phyloP scores from a whole-genome alignment of 35 echinoderm and acorn worm species.

The Eucidaris tribuloides region DNA sequence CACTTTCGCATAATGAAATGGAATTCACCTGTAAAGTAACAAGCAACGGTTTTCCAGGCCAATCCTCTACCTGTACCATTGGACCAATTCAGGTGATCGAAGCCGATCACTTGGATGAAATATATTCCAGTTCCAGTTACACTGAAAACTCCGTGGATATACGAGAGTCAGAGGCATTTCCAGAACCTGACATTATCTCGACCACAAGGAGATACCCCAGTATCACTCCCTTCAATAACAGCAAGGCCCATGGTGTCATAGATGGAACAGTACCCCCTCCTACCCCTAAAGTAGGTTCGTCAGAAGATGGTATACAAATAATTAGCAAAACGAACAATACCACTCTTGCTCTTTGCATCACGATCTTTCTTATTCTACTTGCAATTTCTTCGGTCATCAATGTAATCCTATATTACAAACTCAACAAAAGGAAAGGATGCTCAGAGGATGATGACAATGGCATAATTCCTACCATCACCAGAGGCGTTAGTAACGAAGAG shows the following conservation, averaged over 20 bases:
- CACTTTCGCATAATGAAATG: background rate
- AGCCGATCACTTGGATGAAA: background rate
- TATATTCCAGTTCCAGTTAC: background rate
- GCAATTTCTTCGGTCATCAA: background rate
- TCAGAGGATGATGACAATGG: background rate
- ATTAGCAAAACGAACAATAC: background rate
- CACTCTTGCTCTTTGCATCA: background rate
- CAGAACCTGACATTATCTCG: background rate
- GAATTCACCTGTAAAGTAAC: constrained; percentile 6
- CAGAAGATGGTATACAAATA: background rate
- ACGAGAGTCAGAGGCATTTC: no score
- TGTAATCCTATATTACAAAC: background rate
- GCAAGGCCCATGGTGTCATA: background rate
- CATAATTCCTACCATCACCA: background rate
- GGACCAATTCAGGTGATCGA: constrained; percentile 7
- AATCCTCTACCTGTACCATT: background rate
- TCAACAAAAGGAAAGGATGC: background rate
- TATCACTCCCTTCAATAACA: background rate
- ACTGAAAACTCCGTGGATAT: background rate
- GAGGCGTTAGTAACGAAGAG: constrained; percentile 5
- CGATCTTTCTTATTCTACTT: background rate
- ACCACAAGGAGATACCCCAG: background rate
- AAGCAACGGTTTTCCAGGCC: background rate
- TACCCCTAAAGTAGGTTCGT: background rate
- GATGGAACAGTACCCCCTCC: background rate